Evolutionary conservation across 2,113 vertebrate species (phyloP).

Genomic region (Raja brachyura): DNA sequence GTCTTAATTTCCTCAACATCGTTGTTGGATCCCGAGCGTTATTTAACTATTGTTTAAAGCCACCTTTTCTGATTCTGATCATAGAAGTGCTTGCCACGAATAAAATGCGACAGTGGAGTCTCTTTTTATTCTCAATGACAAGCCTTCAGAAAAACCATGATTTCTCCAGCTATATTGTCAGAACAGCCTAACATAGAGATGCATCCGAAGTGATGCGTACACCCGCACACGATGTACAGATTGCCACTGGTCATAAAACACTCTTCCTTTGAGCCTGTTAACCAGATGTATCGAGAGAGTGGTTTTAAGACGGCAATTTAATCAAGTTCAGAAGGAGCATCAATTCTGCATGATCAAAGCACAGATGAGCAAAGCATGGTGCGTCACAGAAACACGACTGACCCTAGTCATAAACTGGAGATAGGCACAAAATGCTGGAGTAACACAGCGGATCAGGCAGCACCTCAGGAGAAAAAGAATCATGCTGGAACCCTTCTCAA

Average conservation of each 20-base stretch:
- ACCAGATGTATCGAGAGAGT: not conserved
- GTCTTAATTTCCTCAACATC: not conserved
- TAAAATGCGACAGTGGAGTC: not conserved
- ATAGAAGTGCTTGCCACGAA: not conserved
- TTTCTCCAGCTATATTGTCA: not conserved
- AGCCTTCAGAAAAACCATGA: not conserved
- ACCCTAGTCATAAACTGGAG: not conserved
- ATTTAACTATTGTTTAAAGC: conserved; percentile 1
- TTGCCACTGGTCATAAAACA: not conserved
- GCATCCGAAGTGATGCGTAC: not conserved
- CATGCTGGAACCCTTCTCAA: not conserved
- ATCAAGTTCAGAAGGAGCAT: not conserved
- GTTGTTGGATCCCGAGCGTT: not conserved
- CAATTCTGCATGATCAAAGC: conserved; percentile 22
- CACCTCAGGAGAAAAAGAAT: too few species aligned
- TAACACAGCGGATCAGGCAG: too few species aligned
- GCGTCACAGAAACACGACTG: not conserved
- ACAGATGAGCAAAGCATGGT: too few species aligned
- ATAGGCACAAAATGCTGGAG: too few species aligned
- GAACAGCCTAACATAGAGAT: not conserved
- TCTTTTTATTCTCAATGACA: not conserved
- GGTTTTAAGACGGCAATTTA: conserved; percentile 9
- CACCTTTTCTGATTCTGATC: not conserved
- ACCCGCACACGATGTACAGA: not conserved
- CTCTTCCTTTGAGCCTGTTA: not conserved